Base-by-base conservation (phyloP, 64 coral and sea anemone genomes). In the Cladopsammia gracilis region DNA sequence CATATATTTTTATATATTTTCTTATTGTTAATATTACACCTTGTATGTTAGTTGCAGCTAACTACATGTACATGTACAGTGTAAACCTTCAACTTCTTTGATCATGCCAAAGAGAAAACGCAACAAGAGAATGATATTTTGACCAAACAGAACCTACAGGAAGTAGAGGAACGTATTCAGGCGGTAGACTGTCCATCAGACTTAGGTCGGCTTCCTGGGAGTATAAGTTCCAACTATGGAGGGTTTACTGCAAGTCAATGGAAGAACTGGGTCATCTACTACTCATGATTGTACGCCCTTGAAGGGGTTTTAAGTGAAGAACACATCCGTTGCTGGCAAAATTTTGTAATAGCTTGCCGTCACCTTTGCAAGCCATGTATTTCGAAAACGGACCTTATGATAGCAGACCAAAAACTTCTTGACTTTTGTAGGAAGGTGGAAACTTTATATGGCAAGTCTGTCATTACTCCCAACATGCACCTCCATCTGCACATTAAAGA, bases 261-360 rank as follows among this genome's bases (percentile, higher is more conserved):
- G 93, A 95, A 90, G 75, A 95, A 90, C 48, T 95, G 93, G 93
- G 90, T 89, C 59, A 48, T 86, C 8, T 57, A 90, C 4, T 86
- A 89, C 65, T 90, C 88, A n/a, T n/a, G n/a, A 5, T 0, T 86
- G 6, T 90, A 51, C n/a, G 25, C 25, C 7, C 52, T 95, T 19
- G 44, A 77, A 47, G 79, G 62, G 52, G 51, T 53, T 5, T 10
- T 53, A 5, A 53, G 10, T 53, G 51, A 53, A 53, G 51, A 53
- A 53, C 51, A 70, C 90, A 48, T 69, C 82, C 3, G 10, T 4
- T 90, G 82, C 34, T 95, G 88, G 94, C 60, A 86, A 47, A 73
- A 54, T 19, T 95, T 87, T 73, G 82, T 91, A 18, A 44, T 87
- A 16, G 89, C 89, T 19, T 87, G 82, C 42, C 74, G 88, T 62